These are phyloP conservation scores for Orientallactaga sibirica DNA, from an alignment of 2,797 vertebrate genomes.

Conservation along the genomic window DNA sequence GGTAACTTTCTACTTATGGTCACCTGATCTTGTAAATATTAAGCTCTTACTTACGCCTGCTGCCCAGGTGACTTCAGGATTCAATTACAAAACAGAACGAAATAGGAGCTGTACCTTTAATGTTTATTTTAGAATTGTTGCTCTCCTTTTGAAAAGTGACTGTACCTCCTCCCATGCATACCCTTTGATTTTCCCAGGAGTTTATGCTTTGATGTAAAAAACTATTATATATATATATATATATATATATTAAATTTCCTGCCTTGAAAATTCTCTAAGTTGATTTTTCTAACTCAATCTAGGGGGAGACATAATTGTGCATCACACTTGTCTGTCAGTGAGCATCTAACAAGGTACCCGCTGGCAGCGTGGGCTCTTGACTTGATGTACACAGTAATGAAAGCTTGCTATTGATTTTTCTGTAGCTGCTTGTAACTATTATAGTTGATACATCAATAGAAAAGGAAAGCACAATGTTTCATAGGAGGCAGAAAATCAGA, in stretches of 20 bases:
- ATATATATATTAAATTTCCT: slow-evolving; percentile 71
- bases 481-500: slow-evolving; percentile 94
- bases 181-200: not conserved
- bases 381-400: slow-evolving; percentile 94
- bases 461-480: slow-evolving; percentile 98
- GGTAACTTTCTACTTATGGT: not conserved
- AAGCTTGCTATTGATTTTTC: slow-evolving; percentile 99
- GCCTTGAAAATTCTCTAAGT: slow-evolving; percentile 35
- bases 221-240: not conserved
- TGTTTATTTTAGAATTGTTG: not conserved
- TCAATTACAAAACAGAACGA: not conserved
- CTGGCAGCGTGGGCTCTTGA: slow-evolving; percentile 76
- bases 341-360: slow-evolving; percentile 78
- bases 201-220: not conserved
- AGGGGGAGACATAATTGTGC: slow-evolving; percentile 47
- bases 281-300: slow-evolving; percentile 48
- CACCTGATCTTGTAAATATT: not conserved
- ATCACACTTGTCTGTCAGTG: slow-evolving; percentile 60
- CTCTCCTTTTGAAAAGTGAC: slow-evolving; percentile 30
- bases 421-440: slow-evolving; percentile 99
- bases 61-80: not conserved
- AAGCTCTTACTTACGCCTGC: not conserved
- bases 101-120: not conserved
- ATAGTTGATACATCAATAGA: slow-evolving; percentile 99
- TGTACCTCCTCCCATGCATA: rapidly evolving